Conservation (phyloP, 2,797 vertebrate species). For the Tadarida brasiliensis region DNA sequence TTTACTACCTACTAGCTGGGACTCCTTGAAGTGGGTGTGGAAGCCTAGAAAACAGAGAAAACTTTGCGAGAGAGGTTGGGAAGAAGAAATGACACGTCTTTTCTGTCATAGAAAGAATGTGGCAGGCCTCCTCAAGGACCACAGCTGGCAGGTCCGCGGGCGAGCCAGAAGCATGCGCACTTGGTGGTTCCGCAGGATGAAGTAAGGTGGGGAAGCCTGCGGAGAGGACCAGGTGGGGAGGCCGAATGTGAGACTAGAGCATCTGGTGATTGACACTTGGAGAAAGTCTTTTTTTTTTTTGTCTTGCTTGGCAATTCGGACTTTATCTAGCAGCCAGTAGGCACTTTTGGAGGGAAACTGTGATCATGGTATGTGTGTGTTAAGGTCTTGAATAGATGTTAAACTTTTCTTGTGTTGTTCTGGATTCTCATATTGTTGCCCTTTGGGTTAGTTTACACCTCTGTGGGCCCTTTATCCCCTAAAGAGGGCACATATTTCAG, state of each 20-base stretch:
- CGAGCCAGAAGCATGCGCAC: fast-evolving
- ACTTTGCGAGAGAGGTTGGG: background rate
- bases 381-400: conserved; percentile 4
- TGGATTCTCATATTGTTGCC: background rate
- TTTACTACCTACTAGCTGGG: background rate
- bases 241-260: background rate
- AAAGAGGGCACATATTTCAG: background rate
- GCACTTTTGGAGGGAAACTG: conserved; percentile 13
- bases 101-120: background rate
- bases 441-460: conserved; percentile 1
- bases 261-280: background rate
- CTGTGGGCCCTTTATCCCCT: background rate
- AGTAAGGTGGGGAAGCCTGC: background rate
- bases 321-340: conserved; percentile 43
- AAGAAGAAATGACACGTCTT: background rate
- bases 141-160: no score
- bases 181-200: background rate
- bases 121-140: background rate
- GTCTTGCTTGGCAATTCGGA: background rate
- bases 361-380: background rate
- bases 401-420: background rate
- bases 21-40: background rate
- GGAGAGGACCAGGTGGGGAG: background rate
- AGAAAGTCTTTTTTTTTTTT: background rate
- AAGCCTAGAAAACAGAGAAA: background rate